phyloP scores from a whole-genome alignment of 2,113 vertebrate species.

The Toxostoma redivivum region DNA sequence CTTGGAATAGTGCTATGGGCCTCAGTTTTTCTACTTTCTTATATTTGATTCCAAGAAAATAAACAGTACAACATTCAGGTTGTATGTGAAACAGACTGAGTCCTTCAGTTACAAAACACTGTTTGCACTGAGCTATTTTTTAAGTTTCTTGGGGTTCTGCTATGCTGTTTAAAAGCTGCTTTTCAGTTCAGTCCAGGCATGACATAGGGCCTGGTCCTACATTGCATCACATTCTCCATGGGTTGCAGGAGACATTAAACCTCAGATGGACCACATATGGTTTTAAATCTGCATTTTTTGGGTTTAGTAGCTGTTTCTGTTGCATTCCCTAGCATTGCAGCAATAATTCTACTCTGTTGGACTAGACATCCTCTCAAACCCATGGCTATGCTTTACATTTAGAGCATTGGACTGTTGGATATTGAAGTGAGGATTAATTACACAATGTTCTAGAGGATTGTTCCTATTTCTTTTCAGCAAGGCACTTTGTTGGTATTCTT shows the following conservation, averaged over 20 bases:
- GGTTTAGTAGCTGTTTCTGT: not conserved
- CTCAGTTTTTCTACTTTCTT: not conserved
- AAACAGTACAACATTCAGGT: not conserved
- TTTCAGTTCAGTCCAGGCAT: not conserved
- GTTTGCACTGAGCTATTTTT: not conserved
- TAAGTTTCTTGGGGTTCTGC: not conserved
- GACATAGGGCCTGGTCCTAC: not conserved
- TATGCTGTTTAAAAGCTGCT: not conserved
- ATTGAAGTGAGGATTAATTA: not conserved
- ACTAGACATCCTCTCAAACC: not conserved
- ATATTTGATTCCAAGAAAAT: not conserved
- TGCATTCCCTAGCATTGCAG: not conserved
- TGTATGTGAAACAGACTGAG: not conserved
- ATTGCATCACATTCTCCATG: not conserved
- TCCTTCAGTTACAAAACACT: not conserved
- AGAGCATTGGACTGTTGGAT: not conserved
- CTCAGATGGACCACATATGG: not conserved
- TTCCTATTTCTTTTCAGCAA: not conserved
- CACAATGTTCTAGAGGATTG: not conserved
- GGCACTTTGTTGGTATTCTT: not conserved
- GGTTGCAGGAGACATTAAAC: not conserved
- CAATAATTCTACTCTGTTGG: not conserved
- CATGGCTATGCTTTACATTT: not conserved
- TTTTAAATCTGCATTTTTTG: not conserved
- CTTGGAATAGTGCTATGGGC: not conserved